Base-by-base conservation (phyloP, 2,888 invertebrate genomes). In the Watsonalla cultraria region DNA sequence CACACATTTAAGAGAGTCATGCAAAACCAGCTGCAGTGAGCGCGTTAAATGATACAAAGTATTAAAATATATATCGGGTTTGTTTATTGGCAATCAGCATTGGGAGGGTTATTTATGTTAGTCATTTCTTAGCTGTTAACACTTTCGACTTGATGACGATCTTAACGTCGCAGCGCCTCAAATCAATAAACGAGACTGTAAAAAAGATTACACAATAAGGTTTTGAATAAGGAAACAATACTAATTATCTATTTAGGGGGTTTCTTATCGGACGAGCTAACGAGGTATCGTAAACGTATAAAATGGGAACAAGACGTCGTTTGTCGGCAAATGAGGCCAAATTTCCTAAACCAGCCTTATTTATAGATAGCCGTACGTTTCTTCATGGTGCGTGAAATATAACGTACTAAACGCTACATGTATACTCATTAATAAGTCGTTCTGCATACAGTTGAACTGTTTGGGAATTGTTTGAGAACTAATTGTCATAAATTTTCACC, bases 201-300 rank as follows among this genome's bases (percentile, higher is more conserved):
- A 72, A 72, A 74, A 73, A 70, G 56, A 64, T 63, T 60, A 61
- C 56, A 70, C 64, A 66, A 73, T 70, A 60, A 58, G 45, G 54
- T 55, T 56, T 62, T 58, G 64, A 70, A 68, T 71, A 56, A 63
- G 64, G 70, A 72, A 80, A 89, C 88, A 89, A 88, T 86, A 82
- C 82, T 88, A 89, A 90, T 90, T 83, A 86, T 82, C 82, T 84
- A 86, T 81, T 90, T 87, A 84, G 74, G 77, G 70, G 67, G 49
- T 68, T 72, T 76, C 82, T 86, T 86, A 87, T 86, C 84, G 68
- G 70, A 67, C 62, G 66, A 66, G 72, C 82, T 89, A 90, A 90
- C 88, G 84, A 90, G 89, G 70, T 68, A 61, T 74, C 70, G 74
- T 90, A 88, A 87, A 90, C 71, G 72, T 65, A 89, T 90, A 88